Conservation (phyloP, 2,888 invertebrate genomes). For the Cantharis flavilabris region DNA sequence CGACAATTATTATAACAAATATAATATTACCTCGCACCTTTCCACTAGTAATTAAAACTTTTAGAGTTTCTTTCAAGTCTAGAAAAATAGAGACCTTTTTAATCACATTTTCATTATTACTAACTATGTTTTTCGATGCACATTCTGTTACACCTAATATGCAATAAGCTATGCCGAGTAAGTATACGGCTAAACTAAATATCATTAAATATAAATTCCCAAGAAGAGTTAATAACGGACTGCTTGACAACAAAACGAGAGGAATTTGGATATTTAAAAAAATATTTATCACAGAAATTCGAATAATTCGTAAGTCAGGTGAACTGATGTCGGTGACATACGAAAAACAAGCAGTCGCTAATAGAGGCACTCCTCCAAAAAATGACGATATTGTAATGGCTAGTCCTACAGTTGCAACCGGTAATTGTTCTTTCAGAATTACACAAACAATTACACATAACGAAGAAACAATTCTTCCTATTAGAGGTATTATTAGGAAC, state of each 20-base stretch:
- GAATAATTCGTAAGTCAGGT: slow-evolving; percentile 63
- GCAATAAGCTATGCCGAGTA: slow-evolving; percentile 44
- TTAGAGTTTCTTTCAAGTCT: slow-evolving; percentile 44
- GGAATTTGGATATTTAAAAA: slow-evolving; percentile 43
- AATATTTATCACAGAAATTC: slow-evolving; percentile 62
- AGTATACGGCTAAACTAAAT: slow-evolving; percentile 41
- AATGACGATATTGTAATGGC: slow-evolving; percentile 60
- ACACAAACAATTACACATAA: slow-evolving; percentile 59
- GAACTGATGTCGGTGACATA: slow-evolving; percentile 57
- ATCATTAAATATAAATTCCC: slow-evolving; percentile 47
- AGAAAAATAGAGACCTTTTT: slow-evolving; percentile 40
- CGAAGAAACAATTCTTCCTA: slow-evolving; percentile 55
- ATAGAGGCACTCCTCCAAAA: slow-evolving; percentile 61
- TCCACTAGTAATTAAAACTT: not conserved
- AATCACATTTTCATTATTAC: not conserved
- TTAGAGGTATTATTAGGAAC: slow-evolving; percentile 49
- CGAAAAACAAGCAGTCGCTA: slow-evolving; percentile 51
- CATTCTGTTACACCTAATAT: slow-evolving; percentile 47
- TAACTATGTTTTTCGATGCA: slow-evolving; percentile 1
- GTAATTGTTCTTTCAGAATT: slow-evolving; percentile 62
- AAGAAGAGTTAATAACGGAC: slow-evolving; percentile 43
- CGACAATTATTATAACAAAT: slow-evolving; percentile 1
- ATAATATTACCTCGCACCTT: not conserved
- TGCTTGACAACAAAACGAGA: slow-evolving; percentile 43
- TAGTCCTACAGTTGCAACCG: slow-evolving; percentile 56